Conservation (phyloP, 2,888 invertebrate species). For the Caenorhabditis zanzibari region DNA sequence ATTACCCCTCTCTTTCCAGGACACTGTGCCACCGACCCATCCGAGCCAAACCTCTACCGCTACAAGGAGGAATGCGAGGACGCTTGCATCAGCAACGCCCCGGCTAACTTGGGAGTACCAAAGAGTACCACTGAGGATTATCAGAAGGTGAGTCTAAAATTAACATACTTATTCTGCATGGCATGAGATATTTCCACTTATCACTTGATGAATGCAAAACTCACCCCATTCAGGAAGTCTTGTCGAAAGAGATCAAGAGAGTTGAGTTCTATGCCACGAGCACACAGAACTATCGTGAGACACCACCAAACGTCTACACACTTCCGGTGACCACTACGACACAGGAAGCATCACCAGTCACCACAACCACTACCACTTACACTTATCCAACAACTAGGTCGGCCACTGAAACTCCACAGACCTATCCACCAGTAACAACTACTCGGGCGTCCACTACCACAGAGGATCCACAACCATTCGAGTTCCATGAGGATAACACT, state of each 20-base stretch:
- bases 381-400: conserved; percentile 12
- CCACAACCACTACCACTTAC: conserved; percentile 50
- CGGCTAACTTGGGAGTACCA: conserved; percentile 70
- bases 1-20: conserved; percentile 70
- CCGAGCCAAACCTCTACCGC: conserved; percentile 82
- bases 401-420: not conserved
- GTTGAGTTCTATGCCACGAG: conserved; percentile 57
- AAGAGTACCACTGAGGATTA: conserved; percentile 61
- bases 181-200: conserved; percentile 23
- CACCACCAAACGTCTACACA: conserved; percentile 16
- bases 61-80: conserved; percentile 84
- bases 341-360: not conserved
- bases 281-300: conserved; percentile 34
- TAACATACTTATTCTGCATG: not conserved
- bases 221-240: conserved; percentile 49
- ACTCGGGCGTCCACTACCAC: conserved; percentile 42
- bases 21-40: conserved; percentile 82
- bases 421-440: conserved; percentile 19
- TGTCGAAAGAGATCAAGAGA: conserved; percentile 60
- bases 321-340: conserved; percentile 23
- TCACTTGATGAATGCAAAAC: not conserved
- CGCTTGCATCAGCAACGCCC: conserved; percentile 75
- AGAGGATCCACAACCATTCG: conserved; percentile 48
- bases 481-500: conserved; percentile 44
- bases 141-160: conserved; percentile 51